Conservation (phyloP, 1,140 invertebrate species). For the Hetaerina americana region DNA sequence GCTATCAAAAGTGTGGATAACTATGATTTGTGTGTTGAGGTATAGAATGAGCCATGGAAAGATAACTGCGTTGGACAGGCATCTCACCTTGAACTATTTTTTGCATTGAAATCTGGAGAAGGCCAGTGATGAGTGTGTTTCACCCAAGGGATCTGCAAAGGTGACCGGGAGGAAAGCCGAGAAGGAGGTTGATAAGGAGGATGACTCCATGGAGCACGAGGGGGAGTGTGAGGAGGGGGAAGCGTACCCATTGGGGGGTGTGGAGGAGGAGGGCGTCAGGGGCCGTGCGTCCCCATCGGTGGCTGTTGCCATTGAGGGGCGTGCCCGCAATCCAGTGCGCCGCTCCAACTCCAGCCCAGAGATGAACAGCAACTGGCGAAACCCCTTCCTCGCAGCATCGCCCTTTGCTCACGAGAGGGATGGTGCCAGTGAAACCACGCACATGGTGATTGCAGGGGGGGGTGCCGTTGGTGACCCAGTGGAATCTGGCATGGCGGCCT, state of each 20-base stretch:
- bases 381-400: conserved; percentile 39
- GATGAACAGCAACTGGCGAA: conserved; percentile 76
- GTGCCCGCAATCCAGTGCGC: conserved; percentile 60
- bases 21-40: too few species aligned
- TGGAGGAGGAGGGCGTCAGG: not conserved
- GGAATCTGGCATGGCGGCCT: not conserved
- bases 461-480: not conserved
- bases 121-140: too few species aligned
- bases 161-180: not conserved
- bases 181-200: conserved; percentile 31
- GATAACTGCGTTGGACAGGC: too few species aligned
- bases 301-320: not conserved
- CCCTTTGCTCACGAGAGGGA: conserved; percentile 11
- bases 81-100: too few species aligned
- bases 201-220: too few species aligned
- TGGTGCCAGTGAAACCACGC: conserved; percentile 1
- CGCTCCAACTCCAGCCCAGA: conserved; percentile 81
- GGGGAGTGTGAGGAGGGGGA: conserved; percentile 21
- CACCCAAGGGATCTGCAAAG: too few species aligned
- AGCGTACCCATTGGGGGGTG: not conserved
- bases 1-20: too few species aligned
- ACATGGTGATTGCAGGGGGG: not conserved
- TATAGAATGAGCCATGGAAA: too few species aligned
- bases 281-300: not conserved
- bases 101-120: too few species aligned